A percentile compares a stretch with the other conserved stretches of the same genome.
phyloP scores from a whole-genome alignment of 2,113 vertebrate species.

The Morone chrysops region DNA sequence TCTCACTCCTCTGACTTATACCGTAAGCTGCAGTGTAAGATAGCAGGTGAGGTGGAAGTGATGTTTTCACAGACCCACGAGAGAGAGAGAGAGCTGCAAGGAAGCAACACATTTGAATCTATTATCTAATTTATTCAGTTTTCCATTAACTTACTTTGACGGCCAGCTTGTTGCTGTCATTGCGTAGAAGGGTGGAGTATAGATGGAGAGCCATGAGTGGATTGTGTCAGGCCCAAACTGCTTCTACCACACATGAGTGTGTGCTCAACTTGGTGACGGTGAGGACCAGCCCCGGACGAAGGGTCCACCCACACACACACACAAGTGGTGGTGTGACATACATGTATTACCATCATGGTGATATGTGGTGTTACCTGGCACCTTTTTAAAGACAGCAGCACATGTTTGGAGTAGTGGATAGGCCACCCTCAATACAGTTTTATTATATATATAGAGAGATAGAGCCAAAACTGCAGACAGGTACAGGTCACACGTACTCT shows the following conservation, averaged over 20 bases:
- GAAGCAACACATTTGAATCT: background rate
- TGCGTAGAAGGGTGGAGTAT: background rate
- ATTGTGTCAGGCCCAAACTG: background rate
- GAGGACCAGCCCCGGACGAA: background rate
- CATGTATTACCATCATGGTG: background rate
- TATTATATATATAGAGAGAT: background rate
- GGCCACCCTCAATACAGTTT: background rate
- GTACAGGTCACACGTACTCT: background rate
- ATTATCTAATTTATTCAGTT: background rate
- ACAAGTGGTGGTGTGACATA: background rate
- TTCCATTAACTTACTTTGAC: background rate
- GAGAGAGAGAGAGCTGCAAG: background rate
- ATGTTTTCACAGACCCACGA: background rate
- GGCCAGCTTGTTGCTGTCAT: too few species aligned
- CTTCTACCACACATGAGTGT: background rate
- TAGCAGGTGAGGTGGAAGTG: background rate
- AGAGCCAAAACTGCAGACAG: background rate
- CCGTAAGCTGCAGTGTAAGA: background rate
- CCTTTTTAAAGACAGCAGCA: background rate
- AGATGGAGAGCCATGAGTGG: background rate
- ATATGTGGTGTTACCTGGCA: conserved; percentile 6
- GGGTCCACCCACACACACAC: background rate
- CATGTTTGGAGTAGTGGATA: background rate
- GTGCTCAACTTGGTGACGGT: background rate
- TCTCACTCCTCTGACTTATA: background rate